A percentile compares a stretch with the other conserved stretches of the same genome.
Conservation (phyloP, 2,888 invertebrate species). For the Cheilosia variabilis region DNA sequence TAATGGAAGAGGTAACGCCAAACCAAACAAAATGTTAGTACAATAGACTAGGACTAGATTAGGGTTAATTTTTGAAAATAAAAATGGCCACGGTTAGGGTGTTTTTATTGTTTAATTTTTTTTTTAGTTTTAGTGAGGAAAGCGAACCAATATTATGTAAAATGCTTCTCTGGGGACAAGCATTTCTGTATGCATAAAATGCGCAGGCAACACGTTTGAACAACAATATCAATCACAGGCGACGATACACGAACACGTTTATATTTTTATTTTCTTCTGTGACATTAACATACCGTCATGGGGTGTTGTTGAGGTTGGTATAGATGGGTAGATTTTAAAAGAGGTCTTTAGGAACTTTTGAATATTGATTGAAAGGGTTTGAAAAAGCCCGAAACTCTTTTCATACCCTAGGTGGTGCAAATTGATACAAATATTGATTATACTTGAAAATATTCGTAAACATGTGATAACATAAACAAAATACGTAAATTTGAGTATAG, state of each 20-base stretch:
- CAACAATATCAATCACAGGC: slow-evolving; percentile 57
- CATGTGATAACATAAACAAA: neutral
- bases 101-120: neutral
- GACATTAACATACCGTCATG: slow-evolving; percentile 64
- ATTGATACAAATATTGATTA: slow-evolving; percentile 41
- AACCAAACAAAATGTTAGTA: slow-evolving; percentile 52
- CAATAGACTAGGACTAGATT: slow-evolving; percentile 38
- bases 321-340: slow-evolving; percentile 41
- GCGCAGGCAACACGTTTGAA: slow-evolving; percentile 44
- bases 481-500: neutral
- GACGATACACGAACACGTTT: slow-evolving; percentile 61
- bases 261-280: slow-evolving; percentile 8
- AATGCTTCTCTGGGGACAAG: slow-evolving; percentile 28
- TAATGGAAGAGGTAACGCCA: slow-evolving; percentile 24
- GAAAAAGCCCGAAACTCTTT: slow-evolving; percentile 81
- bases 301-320: slow-evolving; percentile 43
- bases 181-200: slow-evolving; percentile 25
- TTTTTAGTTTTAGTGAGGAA: slow-evolving; percentile 10
- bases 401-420: slow-evolving; percentile 78
- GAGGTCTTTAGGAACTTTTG: slow-evolving; percentile 76
- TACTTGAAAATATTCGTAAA: slow-evolving; percentile 15
- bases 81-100: neutral
- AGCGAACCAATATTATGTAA: slow-evolving; percentile 2
- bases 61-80: slow-evolving; percentile 19
- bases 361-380: slow-evolving; percentile 81